These are phyloP conservation scores for Oreochromis grahami DNA, from an alignment of 2,797 vertebrate genomes.

Conservation along the genomic window DNA sequence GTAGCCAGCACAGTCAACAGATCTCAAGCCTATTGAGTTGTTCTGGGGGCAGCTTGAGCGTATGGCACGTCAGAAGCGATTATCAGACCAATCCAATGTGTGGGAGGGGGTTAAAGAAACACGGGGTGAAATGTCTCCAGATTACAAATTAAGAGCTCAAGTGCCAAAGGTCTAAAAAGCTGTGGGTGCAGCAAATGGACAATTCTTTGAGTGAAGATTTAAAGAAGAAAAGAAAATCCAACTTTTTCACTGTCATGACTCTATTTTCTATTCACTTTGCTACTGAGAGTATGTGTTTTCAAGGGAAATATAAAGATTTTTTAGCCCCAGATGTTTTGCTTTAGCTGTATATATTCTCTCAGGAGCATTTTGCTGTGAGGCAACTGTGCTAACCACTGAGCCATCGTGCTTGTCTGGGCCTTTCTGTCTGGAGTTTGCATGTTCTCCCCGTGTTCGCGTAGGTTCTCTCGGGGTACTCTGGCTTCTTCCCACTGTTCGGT, in stretches of 20 bases:
- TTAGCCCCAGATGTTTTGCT: not conserved
- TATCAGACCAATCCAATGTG: not conserved
- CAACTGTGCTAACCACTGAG: not conserved
- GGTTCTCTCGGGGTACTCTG: no score
- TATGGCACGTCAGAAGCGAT: not conserved
- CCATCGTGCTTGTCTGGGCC: not conserved
- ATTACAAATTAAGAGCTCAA: not conserved
- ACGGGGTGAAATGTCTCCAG: not conserved
- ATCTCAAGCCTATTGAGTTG: not conserved
- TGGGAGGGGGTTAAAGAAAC: not conserved
- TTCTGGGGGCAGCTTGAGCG: not conserved
- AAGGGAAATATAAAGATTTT: rapidly evolving
- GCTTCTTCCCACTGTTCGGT: no score
- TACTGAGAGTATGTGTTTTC: not conserved
- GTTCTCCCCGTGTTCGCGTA: no score
- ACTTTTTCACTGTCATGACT: not conserved
- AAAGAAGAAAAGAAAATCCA: not conserved
- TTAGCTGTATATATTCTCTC: not conserved
- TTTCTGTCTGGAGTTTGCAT: not conserved
- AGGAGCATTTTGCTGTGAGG: not conserved
- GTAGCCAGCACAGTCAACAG: not conserved
- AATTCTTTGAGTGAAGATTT: not conserved
- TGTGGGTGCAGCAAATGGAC: not conserved
- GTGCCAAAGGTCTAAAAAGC: not conserved
- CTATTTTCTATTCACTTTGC: not conserved